Percentiles rank a stretch among this genome's conserved stretches.
Evolutionary conservation across 2,113 vertebrate genomes (phyloP).

Genomic region (Enhydra lutris): DNA sequence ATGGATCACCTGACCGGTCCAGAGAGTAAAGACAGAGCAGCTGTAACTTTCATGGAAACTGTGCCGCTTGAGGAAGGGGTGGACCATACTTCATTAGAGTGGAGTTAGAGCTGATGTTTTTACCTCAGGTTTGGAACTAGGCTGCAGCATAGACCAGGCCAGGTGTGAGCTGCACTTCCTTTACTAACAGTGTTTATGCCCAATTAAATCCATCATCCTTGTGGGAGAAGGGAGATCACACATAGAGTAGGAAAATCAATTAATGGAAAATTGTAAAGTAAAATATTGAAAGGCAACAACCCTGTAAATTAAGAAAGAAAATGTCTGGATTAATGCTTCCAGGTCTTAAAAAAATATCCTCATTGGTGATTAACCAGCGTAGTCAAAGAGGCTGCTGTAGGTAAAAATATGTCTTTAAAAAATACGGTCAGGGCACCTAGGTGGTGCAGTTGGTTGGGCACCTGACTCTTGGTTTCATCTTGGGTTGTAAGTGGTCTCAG

Average conservation of each 20-base stretch:
- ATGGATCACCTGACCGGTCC: neutral
- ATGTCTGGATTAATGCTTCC: neutral
- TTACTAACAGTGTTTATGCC: neutral
- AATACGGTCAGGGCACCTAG: neutral
- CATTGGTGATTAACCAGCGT: neutral
- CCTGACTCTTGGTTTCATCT: neutral
- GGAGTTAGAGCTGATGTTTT: slow-evolving; percentile 9
- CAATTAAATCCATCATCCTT: neutral
- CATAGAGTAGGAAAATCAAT: slow-evolving; percentile 7
- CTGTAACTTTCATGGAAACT: neutral
- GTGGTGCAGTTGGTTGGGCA: neutral
- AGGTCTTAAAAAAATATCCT: neutral
- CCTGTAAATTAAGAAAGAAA: neutral
- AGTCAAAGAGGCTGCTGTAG: neutral
- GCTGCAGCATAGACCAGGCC: neutral
- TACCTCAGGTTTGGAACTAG: neutral
- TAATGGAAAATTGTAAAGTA: slow-evolving; percentile 30
- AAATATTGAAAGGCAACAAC: slow-evolving; percentile 8
- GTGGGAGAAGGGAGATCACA: neutral
- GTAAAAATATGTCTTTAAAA: neutral
- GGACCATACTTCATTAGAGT: neutral
- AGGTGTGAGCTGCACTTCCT: slow-evolving; percentile 15
- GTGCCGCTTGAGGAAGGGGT: neutral
- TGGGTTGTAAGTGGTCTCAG: neutral
- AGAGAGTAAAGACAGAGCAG: neutral